Evolutionary conservation across 2,113 vertebrate genomes (phyloP).

Genomic region (Choloepus hoffmanni): DNA sequence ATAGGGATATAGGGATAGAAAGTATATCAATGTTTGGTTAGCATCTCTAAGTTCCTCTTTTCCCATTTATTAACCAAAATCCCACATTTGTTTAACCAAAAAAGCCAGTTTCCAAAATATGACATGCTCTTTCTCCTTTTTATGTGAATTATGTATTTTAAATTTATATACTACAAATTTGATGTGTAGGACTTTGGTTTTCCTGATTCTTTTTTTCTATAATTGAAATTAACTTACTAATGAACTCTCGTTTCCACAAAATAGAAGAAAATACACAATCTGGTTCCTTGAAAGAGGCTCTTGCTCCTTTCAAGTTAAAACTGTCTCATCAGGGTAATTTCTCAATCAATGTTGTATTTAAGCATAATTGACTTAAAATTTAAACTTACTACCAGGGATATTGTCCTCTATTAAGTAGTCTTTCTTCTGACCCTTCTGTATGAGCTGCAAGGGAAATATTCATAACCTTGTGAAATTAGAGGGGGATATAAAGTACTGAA

Average conservation of each 20-base stretch:
- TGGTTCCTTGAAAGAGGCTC: not conserved
- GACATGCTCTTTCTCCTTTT: not conserved
- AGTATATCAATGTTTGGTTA: not conserved
- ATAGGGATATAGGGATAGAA: not conserved
- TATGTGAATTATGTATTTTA: not conserved
- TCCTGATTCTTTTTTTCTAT: not conserved
- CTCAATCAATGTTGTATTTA: not conserved
- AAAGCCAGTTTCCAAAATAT: not conserved
- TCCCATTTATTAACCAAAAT: not conserved
- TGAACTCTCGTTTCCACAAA: not conserved
- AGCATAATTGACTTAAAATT: slow-evolving; percentile 2
- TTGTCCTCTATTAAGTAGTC: not conserved
- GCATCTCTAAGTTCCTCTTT: not conserved
- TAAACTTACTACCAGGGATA: not conserved
- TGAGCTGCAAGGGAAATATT: not conserved
- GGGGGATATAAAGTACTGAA: too few relatives aligned
- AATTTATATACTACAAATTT: not conserved
- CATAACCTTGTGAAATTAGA: not conserved
- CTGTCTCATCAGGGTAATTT: slow-evolving; percentile 1
- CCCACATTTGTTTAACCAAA: not conserved
- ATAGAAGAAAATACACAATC: not conserved
- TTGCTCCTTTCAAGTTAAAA: not conserved
- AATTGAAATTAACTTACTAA: slow-evolving; percentile 20
- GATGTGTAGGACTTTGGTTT: not conserved
- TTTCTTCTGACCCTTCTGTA: not conserved